Percentiles rank a stretch among this genome's conserved stretches.
phyloP scores from a whole-genome alignment of 2,888 invertebrate genomes.

The Liodrosophila aerea region DNA sequence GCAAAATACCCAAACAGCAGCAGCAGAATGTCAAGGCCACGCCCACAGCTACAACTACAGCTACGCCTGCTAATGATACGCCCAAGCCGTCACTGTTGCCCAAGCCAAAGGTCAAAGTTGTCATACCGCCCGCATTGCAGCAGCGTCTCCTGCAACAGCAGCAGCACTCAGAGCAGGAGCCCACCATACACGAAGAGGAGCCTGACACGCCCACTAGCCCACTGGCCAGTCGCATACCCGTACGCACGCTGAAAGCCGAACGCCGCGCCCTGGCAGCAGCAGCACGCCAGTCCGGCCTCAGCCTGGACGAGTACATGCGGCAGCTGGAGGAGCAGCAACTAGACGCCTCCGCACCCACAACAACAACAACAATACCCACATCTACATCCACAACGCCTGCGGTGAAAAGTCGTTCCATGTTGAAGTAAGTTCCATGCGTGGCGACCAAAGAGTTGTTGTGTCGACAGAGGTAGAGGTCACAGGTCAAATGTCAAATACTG shows the following conservation, averaged over 20 bases:
- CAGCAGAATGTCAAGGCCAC: conserved; percentile 40
- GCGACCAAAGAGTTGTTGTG: conserved; percentile 56
- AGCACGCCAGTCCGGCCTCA: conserved; percentile 64
- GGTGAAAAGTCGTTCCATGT: conserved; percentile 68
- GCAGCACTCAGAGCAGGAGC: conserved; percentile 43
- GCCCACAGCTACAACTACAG: conserved; percentile 36
- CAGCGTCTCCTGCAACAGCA: conserved; percentile 68
- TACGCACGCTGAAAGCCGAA: conserved; percentile 81
- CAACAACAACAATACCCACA: conserved; percentile 14
- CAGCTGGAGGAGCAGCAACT: conserved; percentile 43
- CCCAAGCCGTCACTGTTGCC: conserved; percentile 81
- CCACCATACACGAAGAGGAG: conserved; percentile 54
- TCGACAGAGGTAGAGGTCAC: conserved; percentile 10
- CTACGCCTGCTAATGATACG: conserved; percentile 39
- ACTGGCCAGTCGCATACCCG: conserved; percentile 80
- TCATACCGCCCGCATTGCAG: conserved; percentile 77
- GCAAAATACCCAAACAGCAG: conserved; percentile 62
- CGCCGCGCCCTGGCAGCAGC: conserved; percentile 75
- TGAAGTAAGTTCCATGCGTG: conserved; percentile 77
- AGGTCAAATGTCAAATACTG: conserved; percentile 38
- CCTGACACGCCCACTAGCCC: conserved; percentile 42
- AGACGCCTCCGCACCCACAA: not conserved
- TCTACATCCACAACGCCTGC: conserved; percentile 40
- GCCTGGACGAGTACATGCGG: conserved; percentile 55
- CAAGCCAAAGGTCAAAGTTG: conserved; percentile 81